Conservation (phyloP, 2,797 vertebrate genomes). For the Parauchenoglanis punctatus region DNA sequence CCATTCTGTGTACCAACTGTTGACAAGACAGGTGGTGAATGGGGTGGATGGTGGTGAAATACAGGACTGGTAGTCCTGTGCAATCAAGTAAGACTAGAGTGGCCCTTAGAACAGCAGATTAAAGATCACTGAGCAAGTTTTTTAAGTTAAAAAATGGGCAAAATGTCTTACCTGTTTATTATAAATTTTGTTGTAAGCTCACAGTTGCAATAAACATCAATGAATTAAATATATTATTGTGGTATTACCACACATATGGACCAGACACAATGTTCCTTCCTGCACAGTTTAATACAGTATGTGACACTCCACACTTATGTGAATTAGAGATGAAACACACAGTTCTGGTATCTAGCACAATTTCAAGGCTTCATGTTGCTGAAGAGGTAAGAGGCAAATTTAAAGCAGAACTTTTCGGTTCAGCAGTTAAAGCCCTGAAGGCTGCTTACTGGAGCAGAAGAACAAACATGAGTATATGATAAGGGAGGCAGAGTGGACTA, state of each 20-base stretch:
- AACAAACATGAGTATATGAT: neutral
- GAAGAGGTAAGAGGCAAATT: neutral
- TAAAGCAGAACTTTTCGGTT: neutral
- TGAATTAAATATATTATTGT: neutral
- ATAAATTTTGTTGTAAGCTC: neutral
- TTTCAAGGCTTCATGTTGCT: neutral
- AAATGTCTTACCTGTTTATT: neutral
- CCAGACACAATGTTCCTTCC: neutral
- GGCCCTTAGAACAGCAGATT: neutral
- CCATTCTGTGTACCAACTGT: conserved; percentile 53
- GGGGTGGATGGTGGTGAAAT: neutral
- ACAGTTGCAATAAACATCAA: neutral
- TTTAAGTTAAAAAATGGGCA: neutral
- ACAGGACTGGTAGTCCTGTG: conserved; percentile 63
- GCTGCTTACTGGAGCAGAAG: conserved; percentile 1
- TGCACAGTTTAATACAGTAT: neutral
- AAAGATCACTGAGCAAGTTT: neutral
- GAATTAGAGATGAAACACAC: neutral
- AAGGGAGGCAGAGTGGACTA: conserved; percentile 57
- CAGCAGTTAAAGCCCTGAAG: neutral
- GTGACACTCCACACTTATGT: neutral
- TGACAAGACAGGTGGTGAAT: conserved; percentile 33
- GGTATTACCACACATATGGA: neutral
- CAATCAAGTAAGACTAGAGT: conserved; percentile 66
- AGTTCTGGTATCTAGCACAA: neutral